Evolutionary conservation across 2,113 vertebrate species (phyloP).

Genomic region (Osmerus eperlanus): DNA sequence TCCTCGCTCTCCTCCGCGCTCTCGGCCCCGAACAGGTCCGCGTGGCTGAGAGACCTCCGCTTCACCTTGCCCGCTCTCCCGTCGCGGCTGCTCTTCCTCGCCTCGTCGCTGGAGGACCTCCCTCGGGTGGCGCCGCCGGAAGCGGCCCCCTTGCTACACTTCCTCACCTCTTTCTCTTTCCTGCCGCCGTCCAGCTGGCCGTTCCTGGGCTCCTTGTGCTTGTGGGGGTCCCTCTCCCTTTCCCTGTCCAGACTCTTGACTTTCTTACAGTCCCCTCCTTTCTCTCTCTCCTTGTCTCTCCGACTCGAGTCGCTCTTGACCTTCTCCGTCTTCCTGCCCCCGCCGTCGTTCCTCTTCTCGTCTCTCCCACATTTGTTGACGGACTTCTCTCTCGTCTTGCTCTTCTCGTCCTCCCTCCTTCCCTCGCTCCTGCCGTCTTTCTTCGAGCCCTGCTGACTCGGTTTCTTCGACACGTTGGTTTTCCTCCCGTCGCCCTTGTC

Average conservation of each 20-base stretch:
- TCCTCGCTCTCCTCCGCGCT: constrained; percentile 82
- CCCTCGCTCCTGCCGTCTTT: constrained; percentile 68
- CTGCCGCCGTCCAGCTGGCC: constrained; percentile 58
- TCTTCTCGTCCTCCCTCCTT: constrained; percentile 56
- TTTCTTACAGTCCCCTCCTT: constrained; percentile 56
- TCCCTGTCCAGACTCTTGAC: constrained; percentile 46
- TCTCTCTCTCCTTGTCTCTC: constrained; percentile 52
- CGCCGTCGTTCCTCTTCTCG: constrained; percentile 57
- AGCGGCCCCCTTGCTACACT: constrained; percentile 12
- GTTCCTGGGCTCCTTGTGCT: constrained; percentile 65
- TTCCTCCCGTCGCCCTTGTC: constrained; percentile 14
- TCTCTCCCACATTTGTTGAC: constrained; percentile 60
- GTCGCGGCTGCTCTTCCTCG: constrained; percentile 44
- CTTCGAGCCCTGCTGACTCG: constrained; percentile 66
- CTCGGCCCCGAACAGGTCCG: constrained; percentile 92
- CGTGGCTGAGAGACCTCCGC: constrained; percentile 78
- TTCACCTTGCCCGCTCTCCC: constrained; percentile 54
- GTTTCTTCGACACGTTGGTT: constrained; percentile 34
- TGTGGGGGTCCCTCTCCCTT: constrained; percentile 65
- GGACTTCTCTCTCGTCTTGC: constrained; percentile 50
- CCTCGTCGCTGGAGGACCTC: constrained; percentile 40
- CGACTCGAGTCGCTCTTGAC: constrained; percentile 57
- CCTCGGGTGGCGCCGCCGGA: constrained; percentile 40
- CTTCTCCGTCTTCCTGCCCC: constrained; percentile 60
- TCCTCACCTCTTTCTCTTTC: constrained; percentile 61